These are phyloP conservation scores for Sternotherus odoratus DNA, from an alignment of 2,797 vertebrate genomes.

Conservation along the genomic window DNA sequence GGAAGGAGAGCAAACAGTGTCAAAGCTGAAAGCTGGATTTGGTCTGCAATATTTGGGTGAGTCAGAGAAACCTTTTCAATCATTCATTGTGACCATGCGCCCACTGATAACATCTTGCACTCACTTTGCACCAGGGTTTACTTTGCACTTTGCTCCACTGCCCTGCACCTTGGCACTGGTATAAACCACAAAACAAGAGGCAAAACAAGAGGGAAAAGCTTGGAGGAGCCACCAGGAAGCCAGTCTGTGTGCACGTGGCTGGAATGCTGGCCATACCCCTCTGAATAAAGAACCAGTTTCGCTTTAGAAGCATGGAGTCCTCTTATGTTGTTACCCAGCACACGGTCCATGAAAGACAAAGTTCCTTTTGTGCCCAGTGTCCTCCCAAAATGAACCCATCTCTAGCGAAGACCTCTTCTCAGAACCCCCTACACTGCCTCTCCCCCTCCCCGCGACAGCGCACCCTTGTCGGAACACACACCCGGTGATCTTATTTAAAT, in stretches of 20 bases:
- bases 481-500: accelerated
- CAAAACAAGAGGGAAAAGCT: background rate
- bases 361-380: accelerated
- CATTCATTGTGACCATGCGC: background rate
- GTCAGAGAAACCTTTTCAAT: background rate
- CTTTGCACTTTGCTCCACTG: background rate
- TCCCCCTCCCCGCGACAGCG: accelerated
- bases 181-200: background rate
- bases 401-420: background rate
- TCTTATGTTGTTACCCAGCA: background rate
- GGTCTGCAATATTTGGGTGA: background rate
- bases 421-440: accelerated
- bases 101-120: background rate
- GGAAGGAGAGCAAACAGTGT: background rate
- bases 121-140: background rate
- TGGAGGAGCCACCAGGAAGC: background rate
- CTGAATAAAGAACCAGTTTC: background rate
- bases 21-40: background rate
- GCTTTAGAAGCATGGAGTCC: background rate
- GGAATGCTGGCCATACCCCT: background rate
- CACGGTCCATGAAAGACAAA: background rate
- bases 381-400: background rate
- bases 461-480: accelerated
- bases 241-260: background rate
- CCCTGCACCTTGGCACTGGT: background rate